These are phyloP conservation scores for Falcunculus frontatus DNA, from an alignment of 2,113 vertebrate species.

Conservation along the genomic window DNA sequence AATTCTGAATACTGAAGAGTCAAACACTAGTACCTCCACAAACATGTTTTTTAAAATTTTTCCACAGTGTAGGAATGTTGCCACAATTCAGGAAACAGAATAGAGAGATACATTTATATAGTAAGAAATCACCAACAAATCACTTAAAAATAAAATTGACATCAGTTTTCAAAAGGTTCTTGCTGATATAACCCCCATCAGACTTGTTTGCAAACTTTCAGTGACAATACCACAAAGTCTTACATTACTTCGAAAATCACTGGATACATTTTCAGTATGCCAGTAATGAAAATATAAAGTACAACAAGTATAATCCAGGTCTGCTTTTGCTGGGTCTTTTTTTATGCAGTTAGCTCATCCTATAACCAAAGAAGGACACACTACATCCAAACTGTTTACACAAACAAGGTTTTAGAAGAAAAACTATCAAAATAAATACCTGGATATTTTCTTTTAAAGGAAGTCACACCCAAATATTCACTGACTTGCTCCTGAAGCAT, in stretches of 20 bases:
- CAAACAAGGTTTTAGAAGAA: not conserved
- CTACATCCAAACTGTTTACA: not conserved
- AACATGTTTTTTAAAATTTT: not conserved
- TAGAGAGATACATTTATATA: not conserved
- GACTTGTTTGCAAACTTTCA: not conserved
- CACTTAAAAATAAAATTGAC: not conserved
- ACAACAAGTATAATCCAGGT: not conserved
- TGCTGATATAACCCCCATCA: not conserved
- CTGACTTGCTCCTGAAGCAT: constrained; percentile 99
- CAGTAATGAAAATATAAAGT: not conserved
- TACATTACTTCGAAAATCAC: not conserved
- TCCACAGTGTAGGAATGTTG: not conserved
- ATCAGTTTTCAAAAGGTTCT: not conserved
- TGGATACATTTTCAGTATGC: not conserved
- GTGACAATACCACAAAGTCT: not conserved
- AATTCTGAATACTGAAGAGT: not conserved
- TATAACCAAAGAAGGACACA: not conserved
- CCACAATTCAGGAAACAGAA: not conserved
- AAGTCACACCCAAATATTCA: constrained; percentile 96
- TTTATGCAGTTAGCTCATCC: not conserved
- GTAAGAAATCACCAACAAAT: not conserved
- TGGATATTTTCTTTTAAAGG: constrained; percentile 98
- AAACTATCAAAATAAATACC: constrained; percentile 72
- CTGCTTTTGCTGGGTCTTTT: not conserved
- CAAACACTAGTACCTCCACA: not conserved